Evolutionary conservation across 2,113 vertebrate genomes (phyloP), one percentile per base, ranked within the genome.

Genomic region (Cnemophilus loriae): DNA sequence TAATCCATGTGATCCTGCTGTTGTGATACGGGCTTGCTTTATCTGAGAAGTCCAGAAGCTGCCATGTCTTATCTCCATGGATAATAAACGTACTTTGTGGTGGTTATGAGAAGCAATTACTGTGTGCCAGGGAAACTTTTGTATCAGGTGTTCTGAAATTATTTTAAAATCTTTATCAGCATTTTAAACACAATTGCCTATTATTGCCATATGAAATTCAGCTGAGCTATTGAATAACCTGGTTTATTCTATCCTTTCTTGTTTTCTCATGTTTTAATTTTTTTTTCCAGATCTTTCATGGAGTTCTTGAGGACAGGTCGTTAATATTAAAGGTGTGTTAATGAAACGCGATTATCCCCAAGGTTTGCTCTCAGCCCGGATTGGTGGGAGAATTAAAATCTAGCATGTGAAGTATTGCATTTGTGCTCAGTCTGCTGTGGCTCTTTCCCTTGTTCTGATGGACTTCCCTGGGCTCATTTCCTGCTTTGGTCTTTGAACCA

Each of bases 41-140:
- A 83, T 88, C 90, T 70, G 71, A 80, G 79, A 86, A 86, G 85
- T 70, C 85, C 93, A 92, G 93, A 75, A 90, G 87, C 77, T 91
- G 92, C 55, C 0, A 6, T 47, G 59, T 85, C 68, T 86, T 95
- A 77, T 85, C 74, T 85, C 85, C 0, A 0, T 49, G 83, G 82
- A 47, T 90, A 83, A 88, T 90, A 90, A 92, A 77, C 68, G 44
- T 39, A 7, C 71, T 93, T 77, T 84, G 71, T 80, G 63, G 87
- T 75, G 52, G 42, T 84, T 90, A 13, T 67, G 75, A 86, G 83
- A 77, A 96, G 68, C 52, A 70, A 63, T 91, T 84, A 67, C 79
- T 74, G 67, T 85, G 59, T 49, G 59, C 47, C 50, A 37, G 79
- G 63, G 68, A 65, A 91, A 86, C 68, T 74, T 90, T 52, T 0